Base-by-base conservation (phyloP, 1,140 invertebrate species). In the Pteromalus puparum region DNA sequence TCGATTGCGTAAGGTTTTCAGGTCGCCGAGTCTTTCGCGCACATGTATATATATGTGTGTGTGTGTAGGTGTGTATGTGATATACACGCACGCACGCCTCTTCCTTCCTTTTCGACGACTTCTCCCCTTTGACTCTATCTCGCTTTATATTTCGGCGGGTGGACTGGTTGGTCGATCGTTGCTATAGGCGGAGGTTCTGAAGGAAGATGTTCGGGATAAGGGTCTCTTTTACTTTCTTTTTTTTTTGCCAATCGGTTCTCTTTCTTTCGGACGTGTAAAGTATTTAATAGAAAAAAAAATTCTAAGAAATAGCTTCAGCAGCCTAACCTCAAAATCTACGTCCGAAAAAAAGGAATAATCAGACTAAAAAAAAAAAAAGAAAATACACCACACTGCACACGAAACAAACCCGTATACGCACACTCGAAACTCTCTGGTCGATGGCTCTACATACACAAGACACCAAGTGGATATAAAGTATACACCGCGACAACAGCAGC, bases 1-100 rank as follows among this genome's bases (percentile, higher is more conserved):
- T 81, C 78, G 78, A 81, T 81, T 81, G 78, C 78, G 78, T 81
- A 81, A 81, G 78, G 78, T 81, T 81, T 81, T 81, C 78, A 81
- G 78, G 78, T 81, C 78, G 78, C 38, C 28, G 9, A 42, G 74
- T 46, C 74, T 53, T 46, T 76, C 74, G 74, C 74, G 21, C 42
- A 70, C 67, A 61, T 61, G 3, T 61, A 61, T 61, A 18, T n/a
- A n/a, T 53, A n/a, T n/a, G 4, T 61, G 7, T 18, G 21, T 61
- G 21, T 61, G 21, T 61, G 13, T 48, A 18, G 9, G 13, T 48
- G 13, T 46, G 9, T 46, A 13, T 13, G 18, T 5, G n/a, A 9
- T 6, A 18, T 28, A 70, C 26, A 12, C 24, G 15, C 67, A n/a
- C 67, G 26, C 67, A 18, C 24, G 26, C 67, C 67, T 28, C 67